A percentile compares a stretch with the other conserved stretches of the same genome.
phyloP scores from a whole-genome alignment of 2,113 vertebrate genomes.

The Ciconia boyciana region DNA sequence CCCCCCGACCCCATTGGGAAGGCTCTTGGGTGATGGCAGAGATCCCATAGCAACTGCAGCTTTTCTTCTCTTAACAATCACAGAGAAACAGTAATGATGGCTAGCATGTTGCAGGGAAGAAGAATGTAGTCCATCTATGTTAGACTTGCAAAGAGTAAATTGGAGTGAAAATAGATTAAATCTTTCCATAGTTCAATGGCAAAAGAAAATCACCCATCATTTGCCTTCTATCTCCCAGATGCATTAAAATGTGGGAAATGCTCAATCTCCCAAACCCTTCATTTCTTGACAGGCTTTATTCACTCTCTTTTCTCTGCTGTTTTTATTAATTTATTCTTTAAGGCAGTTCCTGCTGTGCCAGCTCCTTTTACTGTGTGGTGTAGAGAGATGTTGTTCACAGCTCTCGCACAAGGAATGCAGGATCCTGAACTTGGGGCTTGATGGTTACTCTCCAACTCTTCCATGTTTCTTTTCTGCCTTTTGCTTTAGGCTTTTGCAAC shows the following conservation, averaged over 20 bases:
- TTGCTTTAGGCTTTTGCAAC: background rate
- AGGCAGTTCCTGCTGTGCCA: background rate
- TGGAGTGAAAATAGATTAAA: conserved; percentile 52
- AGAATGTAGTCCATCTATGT: conserved; percentile 23
- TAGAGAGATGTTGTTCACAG: background rate
- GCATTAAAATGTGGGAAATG: conserved; percentile 11
- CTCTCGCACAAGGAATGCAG: background rate
- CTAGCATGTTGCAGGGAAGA: background rate
- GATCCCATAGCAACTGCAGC: background rate
- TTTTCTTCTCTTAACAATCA: background rate
- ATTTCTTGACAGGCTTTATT: conserved; percentile 36
- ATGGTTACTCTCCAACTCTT: background rate
- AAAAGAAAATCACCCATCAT: conserved; percentile 45
- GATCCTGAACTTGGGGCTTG: background rate
- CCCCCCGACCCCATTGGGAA: background rate
- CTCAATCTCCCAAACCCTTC: conserved; percentile 18
- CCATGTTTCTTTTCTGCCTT: background rate
- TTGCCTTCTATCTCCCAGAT: conserved; percentile 37
- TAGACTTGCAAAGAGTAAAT: conserved; percentile 42
- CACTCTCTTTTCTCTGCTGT: background rate
- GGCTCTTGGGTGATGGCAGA: conserved; percentile 2
- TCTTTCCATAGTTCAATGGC: conserved; percentile 35
- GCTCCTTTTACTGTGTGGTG: background rate
- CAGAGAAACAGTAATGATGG: background rate
- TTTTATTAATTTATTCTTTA: conserved; percentile 55